phyloP scores from a whole-genome alignment of 2,113 vertebrate species.

The Siniperca knerii region DNA sequence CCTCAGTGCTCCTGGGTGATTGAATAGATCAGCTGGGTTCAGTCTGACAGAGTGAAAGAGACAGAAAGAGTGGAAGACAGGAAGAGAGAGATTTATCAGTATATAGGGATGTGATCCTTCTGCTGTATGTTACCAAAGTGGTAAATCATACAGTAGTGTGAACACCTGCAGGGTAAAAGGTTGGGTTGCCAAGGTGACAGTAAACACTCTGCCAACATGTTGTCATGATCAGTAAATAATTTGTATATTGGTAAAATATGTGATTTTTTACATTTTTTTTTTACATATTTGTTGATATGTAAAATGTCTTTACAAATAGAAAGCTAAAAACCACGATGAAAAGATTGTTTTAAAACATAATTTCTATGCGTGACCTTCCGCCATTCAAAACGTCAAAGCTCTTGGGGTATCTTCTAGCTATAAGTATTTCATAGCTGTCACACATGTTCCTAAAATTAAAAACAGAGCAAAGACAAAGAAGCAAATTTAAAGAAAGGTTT shows the following conservation, averaged over 20 bases:
- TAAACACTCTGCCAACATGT: slow-evolving; percentile 23
- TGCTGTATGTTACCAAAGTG: slow-evolving; percentile 41
- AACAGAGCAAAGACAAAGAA: not conserved
- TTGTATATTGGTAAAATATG: not conserved
- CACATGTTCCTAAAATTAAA: not conserved
- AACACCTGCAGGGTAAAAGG: slow-evolving; percentile 54
- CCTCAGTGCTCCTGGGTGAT: slow-evolving; percentile 69
- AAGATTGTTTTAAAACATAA: not conserved
- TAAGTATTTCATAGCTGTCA: not conserved
- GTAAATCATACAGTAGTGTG: slow-evolving; percentile 51
- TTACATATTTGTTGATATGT: not conserved
- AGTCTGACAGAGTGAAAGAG: slow-evolving; percentile 47
- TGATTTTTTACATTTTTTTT: not conserved
- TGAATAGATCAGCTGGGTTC: slow-evolving; percentile 72
- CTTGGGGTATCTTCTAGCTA: not conserved
- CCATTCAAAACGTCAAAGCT: not conserved
- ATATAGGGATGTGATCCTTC: slow-evolving; percentile 51
- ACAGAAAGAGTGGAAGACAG: slow-evolving; percentile 28
- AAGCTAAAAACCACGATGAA: not conserved
- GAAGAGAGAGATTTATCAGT: slow-evolving; percentile 55
- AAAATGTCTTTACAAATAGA: not conserved
- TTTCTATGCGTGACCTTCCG: not conserved
- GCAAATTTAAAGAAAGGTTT: not conserved
- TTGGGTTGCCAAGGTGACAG: slow-evolving; percentile 29
- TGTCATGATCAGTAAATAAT: not conserved